These are phyloP conservation scores for Urocitellus parryii DNA, from an alignment of 2,113 vertebrate species.

Conservation along the genomic window DNA sequence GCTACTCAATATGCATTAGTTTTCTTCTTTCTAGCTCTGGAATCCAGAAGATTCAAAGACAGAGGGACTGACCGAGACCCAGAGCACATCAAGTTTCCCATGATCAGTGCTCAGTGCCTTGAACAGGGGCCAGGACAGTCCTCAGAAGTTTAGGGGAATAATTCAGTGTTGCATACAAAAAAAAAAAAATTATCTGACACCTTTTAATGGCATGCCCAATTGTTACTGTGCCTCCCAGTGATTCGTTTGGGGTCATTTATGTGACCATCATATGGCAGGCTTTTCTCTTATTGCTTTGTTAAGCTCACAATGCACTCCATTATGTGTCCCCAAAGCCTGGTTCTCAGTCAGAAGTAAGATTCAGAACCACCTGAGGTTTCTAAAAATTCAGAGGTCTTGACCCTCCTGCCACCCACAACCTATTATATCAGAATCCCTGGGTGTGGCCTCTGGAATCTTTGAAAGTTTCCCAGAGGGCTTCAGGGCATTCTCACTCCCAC, in stretches of 20 bases:
- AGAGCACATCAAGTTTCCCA: background rate
- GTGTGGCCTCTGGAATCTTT: background rate
- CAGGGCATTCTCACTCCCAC: background rate
- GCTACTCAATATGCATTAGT: accelerated
- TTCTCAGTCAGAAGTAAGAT: constrained; percentile 9
- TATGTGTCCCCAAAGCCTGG: background rate
- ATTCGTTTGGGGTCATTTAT: background rate
- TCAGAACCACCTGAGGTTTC: background rate
- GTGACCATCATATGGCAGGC: background rate
- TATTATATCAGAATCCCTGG: background rate
- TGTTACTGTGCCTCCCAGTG: background rate
- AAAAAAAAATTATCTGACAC: background rate
- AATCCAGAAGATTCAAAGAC: background rate
- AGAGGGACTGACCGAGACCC: background rate
- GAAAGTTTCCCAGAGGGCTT: background rate
- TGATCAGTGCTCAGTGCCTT: background rate
- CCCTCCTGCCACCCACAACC: background rate
- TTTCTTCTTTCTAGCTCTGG: background rate
- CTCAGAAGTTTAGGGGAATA: background rate
- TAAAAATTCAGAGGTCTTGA: background rate
- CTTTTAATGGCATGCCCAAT: background rate
- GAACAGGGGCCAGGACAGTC: background rate
- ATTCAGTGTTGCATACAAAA: background rate
- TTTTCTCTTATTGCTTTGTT: background rate
- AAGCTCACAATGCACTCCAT: background rate